Base-by-base conservation (phyloP, 92 coral and sea anemone species). In the Paramuricea clavata region DNA sequence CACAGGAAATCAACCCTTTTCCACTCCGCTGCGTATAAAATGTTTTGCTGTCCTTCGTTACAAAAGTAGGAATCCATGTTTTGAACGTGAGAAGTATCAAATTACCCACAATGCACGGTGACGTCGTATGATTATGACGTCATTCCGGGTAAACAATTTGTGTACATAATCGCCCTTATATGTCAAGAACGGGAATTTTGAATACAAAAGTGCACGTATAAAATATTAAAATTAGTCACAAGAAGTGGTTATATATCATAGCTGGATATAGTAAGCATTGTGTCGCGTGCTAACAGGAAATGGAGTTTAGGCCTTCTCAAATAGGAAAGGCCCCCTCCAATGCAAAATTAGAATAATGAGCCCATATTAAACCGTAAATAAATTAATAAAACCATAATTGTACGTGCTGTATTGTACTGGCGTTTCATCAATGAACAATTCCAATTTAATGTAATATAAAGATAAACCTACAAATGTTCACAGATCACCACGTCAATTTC, bases 81-180 rank as follows among this genome's bases (percentile, higher is more conserved):
- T 65, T 65, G 72, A 65, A 27, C 35, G 39, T 26, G 39, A 22
- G 34, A 16, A 65, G 41, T 2, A 33, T 65, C 21, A 50, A 25
- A 36, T 67, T 41, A 79, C 72, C 84, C 72, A 79, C 84, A 79
- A 79, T 79, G 73, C 84, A 59, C 59, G 69, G 9, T 0, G 54
- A 6, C 81, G 13, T 47, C 62, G 65, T 15, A 19, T 17, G 35
- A 79, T 61, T 60, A 79, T 79, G 84, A 79, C 84, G 73, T 79
- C 84, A 79, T 61, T 76, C 41, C 1, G 21, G n/a, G 72, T 65
- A 65, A 65, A 65, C 72, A 65, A 12, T 65, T 28, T 28, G 72
- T 65, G 72, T 27, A 65, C 22, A 65, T 65, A 39, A 65, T 28
- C 39, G 41, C 19, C 72, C 39, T 65, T 65, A 28, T 65, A 65